Evolutionary conservation across 64 coral and sea anemone species (phyloP).

Genomic region (Dendrophyllia cribrosa): DNA sequence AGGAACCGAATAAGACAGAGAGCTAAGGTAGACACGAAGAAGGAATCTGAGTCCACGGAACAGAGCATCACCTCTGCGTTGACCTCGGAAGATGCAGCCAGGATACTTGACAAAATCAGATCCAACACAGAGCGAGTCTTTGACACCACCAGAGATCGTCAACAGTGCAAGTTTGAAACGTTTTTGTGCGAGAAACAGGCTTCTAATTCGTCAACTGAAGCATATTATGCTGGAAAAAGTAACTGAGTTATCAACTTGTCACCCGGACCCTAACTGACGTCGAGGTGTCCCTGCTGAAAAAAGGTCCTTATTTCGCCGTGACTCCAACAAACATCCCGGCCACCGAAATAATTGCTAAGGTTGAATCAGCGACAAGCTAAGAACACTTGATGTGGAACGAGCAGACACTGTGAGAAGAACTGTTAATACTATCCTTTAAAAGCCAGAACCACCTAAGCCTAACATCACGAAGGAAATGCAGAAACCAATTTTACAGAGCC

Average conservation of each 20-base stretch:
- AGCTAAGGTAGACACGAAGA: not conserved
- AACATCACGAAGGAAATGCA: too few relatives aligned
- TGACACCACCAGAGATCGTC: not conserved
- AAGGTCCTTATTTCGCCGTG: conserved; percentile 18
- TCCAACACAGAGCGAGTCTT: not conserved
- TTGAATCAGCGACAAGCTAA: conserved; percentile 27
- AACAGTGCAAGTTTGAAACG: not conserved
- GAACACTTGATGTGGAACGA: conserved; percentile 4
- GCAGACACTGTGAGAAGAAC: too few relatives aligned
- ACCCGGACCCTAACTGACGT: not conserved
- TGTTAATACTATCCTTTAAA: not conserved
- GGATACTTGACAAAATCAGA: not conserved
- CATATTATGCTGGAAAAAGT: not conserved
- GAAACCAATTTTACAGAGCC: not conserved
- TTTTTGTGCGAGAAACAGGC: not conserved
- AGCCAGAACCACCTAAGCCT: not conserved
- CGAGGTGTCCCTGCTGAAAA: conserved; percentile 22
- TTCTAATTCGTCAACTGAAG: not conserved
- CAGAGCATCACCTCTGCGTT: not conserved
- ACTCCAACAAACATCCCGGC: not conserved
- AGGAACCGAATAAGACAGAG: too few relatives aligned
- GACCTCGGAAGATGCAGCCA: not conserved
- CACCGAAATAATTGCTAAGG: conserved; percentile 7
- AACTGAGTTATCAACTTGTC: not conserved
- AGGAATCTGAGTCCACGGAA: not conserved